phyloP scores from a whole-genome alignment of 2,113 vertebrate genomes.

The Scomber japonicus region DNA sequence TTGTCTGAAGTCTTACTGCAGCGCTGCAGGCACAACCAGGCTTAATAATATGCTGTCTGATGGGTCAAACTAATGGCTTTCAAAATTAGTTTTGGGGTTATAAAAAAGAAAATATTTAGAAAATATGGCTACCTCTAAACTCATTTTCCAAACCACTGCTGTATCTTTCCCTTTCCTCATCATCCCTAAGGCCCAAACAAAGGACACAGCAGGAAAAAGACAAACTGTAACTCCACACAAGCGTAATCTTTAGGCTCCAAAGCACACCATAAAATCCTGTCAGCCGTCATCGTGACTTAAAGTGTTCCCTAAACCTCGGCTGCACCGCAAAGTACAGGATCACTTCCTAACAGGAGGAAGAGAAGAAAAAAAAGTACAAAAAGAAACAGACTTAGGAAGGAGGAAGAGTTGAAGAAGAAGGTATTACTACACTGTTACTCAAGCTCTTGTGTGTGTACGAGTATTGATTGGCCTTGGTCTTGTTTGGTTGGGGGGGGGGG shows the following conservation, averaged over 20 bases:
- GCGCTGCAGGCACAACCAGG: neutral
- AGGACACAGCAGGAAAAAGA: conserved; percentile 41
- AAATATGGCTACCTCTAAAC: conserved; percentile 20
- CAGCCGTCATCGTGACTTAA: conserved; percentile 28
- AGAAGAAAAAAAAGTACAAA: neutral
- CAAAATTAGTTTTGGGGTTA: conserved; percentile 27
- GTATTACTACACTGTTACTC: neutral
- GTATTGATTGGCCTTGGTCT: no score
- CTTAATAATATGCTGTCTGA: conserved; percentile 28
- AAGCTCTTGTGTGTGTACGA: no score
- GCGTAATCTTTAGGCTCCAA: conserved; percentile 56
- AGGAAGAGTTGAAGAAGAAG: neutral
- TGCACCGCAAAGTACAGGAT: conserved; percentile 18
- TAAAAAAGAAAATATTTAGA: conserved; percentile 26
- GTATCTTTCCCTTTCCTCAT: neutral
- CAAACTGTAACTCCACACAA: conserved; percentile 38
- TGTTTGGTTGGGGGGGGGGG: no score
- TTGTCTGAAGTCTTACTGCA: neutral
- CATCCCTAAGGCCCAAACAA: conserved; percentile 51
- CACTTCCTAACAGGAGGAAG: neutral
- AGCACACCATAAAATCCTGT: conserved; percentile 53
- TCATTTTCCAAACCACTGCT: conserved; percentile 9
- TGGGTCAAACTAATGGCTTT: conserved; percentile 9
- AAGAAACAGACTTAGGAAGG: neutral
- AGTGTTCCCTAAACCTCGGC: conserved; percentile 30